A percentile compares a stretch with the other conserved stretches of the same genome.
These are phyloP conservation scores for Macrosoma leucophasiata DNA, from an alignment of 2,888 invertebrate genomes.

Conservation along the genomic window DNA sequence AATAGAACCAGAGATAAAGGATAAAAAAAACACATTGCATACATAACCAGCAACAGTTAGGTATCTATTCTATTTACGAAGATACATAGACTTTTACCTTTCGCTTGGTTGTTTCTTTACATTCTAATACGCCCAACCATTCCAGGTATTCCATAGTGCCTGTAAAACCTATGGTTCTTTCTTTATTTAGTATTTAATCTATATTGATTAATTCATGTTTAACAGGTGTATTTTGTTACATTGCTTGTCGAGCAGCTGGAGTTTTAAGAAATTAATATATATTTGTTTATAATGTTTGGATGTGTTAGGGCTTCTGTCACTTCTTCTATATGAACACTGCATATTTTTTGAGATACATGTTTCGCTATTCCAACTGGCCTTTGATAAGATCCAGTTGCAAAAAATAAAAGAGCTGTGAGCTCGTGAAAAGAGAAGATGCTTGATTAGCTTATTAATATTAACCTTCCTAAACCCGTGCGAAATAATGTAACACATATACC, in stretches of 20 bases:
- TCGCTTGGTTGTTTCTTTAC: no score
- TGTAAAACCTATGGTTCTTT: background rate
- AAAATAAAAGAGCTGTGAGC: constrained; percentile 21
- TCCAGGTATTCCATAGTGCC: constrained; percentile 3
- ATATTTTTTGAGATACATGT: constrained; percentile 19
- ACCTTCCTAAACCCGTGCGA: constrained; percentile 5
- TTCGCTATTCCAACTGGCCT: constrained; percentile 15
- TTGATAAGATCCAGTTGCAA: constrained; percentile 20
- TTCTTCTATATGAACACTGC: constrained; percentile 21
- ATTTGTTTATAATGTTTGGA: constrained; percentile 10
- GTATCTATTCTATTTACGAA: no score
- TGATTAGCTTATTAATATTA: no score
- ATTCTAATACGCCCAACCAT: constrained; percentile 13
- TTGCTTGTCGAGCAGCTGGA: constrained; percentile 3
- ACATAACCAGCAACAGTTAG: no score
- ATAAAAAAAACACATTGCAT: no score
- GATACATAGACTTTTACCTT: no score
- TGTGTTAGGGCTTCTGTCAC: constrained; percentile 17
- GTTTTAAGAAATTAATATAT: constrained; percentile 14
- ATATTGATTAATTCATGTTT: background rate
- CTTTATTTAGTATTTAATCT: background rate
- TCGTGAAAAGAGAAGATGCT: no score
- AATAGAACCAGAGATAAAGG: no score
- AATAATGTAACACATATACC: constrained; percentile 6
- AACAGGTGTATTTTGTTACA: background rate